A percentile compares a stretch with the other conserved stretches of the same genome.
Conservation (phyloP, 2,797 vertebrate species). For the Gastrophryne carolinensis region DNA sequence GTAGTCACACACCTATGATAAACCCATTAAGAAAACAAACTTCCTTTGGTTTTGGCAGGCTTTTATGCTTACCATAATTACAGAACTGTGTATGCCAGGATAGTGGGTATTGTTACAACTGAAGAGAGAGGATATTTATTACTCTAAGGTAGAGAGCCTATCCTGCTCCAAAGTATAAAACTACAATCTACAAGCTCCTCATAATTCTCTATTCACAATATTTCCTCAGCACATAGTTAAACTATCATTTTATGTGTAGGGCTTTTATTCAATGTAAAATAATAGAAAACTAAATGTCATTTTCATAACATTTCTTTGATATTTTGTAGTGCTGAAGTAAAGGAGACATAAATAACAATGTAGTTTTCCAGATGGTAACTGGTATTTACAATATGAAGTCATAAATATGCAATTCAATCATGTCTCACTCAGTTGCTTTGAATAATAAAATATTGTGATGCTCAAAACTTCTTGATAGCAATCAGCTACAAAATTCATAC, state of each 20-base stretch:
- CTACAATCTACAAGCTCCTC: background rate
- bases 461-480: slow-evolving; percentile 2
- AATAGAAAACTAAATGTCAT: slow-evolving; percentile 17
- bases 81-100: too few relatives aligned
- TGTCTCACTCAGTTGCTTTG: slow-evolving; percentile 19
- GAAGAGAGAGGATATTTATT: too few relatives aligned
- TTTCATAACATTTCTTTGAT: slow-evolving; percentile 14
- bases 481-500: slow-evolving; percentile 4
- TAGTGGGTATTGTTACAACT: too few relatives aligned
- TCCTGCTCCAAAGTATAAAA: background rate
- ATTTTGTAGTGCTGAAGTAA: slow-evolving; percentile 17
- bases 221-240: background rate
- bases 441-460: slow-evolving; percentile 25
- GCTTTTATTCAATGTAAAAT: slow-evolving; percentile 22
- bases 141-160: too few relatives aligned
- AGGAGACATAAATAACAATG: slow-evolving; percentile 37
- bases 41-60: too few relatives aligned
- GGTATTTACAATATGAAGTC: slow-evolving; percentile 35
- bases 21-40: too few relatives aligned
- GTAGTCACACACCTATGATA: too few relatives aligned
- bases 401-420: slow-evolving; percentile 40
- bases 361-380: slow-evolving; percentile 37
- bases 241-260: slow-evolving; percentile 3
- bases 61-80: too few relatives aligned
- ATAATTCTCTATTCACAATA: background rate